Evolutionary conservation across 1,140 invertebrate species (phyloP), one percentile per base, ranked within the genome.

Genomic region (Tetramorium parvispinum): DNA sequence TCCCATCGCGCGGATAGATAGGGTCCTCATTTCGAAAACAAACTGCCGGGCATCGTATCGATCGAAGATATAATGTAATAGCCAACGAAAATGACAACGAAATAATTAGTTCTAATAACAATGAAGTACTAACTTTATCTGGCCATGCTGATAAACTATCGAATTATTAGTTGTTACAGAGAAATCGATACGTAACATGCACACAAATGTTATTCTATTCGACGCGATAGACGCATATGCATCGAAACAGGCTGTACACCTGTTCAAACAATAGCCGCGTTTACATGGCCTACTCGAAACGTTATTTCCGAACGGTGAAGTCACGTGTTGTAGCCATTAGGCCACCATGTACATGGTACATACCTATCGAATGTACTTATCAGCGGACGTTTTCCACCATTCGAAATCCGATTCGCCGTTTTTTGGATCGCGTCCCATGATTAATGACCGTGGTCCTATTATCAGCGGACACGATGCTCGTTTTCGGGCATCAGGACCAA

Each of bases 361-460:
- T 40, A 18, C 46, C 51, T 21, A 21, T 16, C 40, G 40, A 37
- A 57, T 70, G 65, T 76, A 61, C 59, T 75, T 75, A 53, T 88
- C 63, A 49, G 51, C 77, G 53, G 46, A 63, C 46, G 55, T 61
- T 86, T 89, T 86, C 66, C 65, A 21, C 24, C 43, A 27, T 51
- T 70, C 66, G 37, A 79, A 76, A 88, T 86, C 61, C 68, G 70
- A 81, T 76, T 82, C 75, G 6, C 49, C 76, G 55, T 21, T 27
- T 53, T 46, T 66, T 66, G 51, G 61, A 70, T 86, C 24, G 32
- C 5, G 51, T 46, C 1, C 11, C 37, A 57, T 85, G 88, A 89
- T 89, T 89, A 89, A 89, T 89, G 88, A 79, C 21, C 66, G 83
- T 51, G 13, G 53, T 18, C 51, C 88, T 78, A 87, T 89, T 89